Evolutionary conservation across 2,888 invertebrate genomes (phyloP), one percentile per base, ranked within the genome.

Genomic region (Tenthredo amoena): DNA sequence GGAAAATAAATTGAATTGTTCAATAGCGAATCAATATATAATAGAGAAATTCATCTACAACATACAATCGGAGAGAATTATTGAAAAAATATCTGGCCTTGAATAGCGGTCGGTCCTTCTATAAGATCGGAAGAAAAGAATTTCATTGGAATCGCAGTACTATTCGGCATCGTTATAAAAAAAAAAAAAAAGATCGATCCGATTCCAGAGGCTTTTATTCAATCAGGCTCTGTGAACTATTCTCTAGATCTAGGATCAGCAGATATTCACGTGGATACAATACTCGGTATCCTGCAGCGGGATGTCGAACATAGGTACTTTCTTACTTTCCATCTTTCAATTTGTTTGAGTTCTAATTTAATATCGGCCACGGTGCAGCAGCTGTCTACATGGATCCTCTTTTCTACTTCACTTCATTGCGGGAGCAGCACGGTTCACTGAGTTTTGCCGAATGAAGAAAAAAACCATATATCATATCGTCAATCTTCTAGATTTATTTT

Each of bases 251-350:
- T 43, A 74, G n/a, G 31, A 74, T 43, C 12, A 43, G 72, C 21
- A 43, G 72, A 47, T 18, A 21, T 43, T 74, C 12, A 40, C 21
- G 72, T 68, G 31, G 6, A 74, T 10, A 74, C 72, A 55, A 50
- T 77, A 31, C 55, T 55, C 18, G 31, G 77, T 55, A 31, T 55
- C 34, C 34, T 31, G 55, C 77, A 55, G 1, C 34, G 37, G 15
- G 18, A 18, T 15, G 50, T 77, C 18, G 55, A 18, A 55, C 62
- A 62, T 55, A 6, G 47, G 40, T 74, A 77, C 58, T 62, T 58
- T 62, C 81, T 81, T 31, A 81, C 81, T 81, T 81, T 81, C 81
- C 62, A 81, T 81, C 81, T 81, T 81, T 62, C 37, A 40, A 81
- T 40, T 81, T 81, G 81, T 81, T 81, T 26, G 26, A 21, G 37